Evolutionary conservation across 2,888 invertebrate genomes (phyloP), one percentile per base, ranked within the genome.

Genomic region (Globia sparganii): DNA sequence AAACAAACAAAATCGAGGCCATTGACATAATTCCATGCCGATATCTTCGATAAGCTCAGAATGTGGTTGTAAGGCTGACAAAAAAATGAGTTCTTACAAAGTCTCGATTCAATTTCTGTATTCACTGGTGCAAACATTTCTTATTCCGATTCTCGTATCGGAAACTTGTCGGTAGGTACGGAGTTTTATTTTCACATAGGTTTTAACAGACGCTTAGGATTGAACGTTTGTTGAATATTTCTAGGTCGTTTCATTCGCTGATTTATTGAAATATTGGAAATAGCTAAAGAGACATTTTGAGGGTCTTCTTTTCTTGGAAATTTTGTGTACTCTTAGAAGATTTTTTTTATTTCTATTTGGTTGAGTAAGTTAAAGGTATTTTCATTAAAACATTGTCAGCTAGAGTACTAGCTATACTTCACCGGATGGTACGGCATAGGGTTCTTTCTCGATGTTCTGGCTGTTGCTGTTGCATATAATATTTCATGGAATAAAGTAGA

Each of bases 111-210:
- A 88, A 93, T 92, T 92, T 91, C 79, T 89, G 81, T 89, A 91
- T 89, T 89, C 92, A 90, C 82, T 86, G 92, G 90, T 90, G 93
- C 92, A 91, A 91, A 90, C 91, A 90, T 88, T 86, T 84, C 89
- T 86, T 86, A 80, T 87, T 88, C 82, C 84, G 72, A 46, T 67
- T 72, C 71, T 79, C 68, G 72, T 78, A 83, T 84, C 64, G 80
- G 72, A 85, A 85, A 85, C 81, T 89, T 87, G 84, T 80, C 73
- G 78, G 62, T 70, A 75, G 49, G 61, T 68, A 78, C 49, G 8
- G 58, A 81, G 46, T 86, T 79, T 68, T 87, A 86, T 86, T 86
- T 83, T 76, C 70, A 77, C 75, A 83, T 81, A 86, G 83, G 78
- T 78, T 87, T 83, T 77, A 81, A 83, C 77, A 59, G 72, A 49